Conservation (phyloP, 2,797 vertebrate species). For the Semaprochilodus insignis region DNA sequence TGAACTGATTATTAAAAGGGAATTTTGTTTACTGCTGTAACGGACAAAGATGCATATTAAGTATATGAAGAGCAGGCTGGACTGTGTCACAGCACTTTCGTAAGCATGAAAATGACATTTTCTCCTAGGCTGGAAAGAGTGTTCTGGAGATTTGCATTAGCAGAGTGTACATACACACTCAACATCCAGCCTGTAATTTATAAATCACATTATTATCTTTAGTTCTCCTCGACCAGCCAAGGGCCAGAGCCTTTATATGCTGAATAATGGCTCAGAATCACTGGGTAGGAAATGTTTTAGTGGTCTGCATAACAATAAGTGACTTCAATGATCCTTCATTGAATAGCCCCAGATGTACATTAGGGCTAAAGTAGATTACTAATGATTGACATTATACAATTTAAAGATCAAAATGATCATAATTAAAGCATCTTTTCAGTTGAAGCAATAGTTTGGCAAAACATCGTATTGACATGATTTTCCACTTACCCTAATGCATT, state of each 20-base stretch:
- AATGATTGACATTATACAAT: not conserved
- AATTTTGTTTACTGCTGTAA: conserved; percentile 42
- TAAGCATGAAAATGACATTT: conserved; percentile 34
- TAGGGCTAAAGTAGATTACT: no score
- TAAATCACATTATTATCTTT: conserved; percentile 54
- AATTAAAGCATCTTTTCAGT: no score
- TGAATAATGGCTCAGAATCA: conserved; percentile 27
- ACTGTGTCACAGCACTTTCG: conserved; percentile 8
- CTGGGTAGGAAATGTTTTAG: conserved; percentile 10
- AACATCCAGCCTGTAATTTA: conserved; percentile 40
- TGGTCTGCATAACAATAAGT: not conserved
- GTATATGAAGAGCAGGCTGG: conserved; percentile 13
- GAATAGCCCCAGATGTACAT: conserved; percentile 42
- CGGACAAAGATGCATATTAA: conserved; percentile 35
- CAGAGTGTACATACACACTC: conserved; percentile 22
- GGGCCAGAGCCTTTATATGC: not conserved
- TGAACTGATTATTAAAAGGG: conserved; percentile 24
- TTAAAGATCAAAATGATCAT: not conserved
- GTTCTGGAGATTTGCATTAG: conserved; percentile 31
- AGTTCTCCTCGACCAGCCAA: conserved; percentile 18
- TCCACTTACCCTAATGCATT: no score
- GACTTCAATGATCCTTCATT: conserved; percentile 17
- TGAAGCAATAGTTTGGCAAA: no score
- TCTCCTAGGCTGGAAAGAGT: conserved; percentile 8
- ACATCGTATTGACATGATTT: no score